Conservation (phyloP, 1,140 invertebrate species). For the Ostrea edulis region DNA sequence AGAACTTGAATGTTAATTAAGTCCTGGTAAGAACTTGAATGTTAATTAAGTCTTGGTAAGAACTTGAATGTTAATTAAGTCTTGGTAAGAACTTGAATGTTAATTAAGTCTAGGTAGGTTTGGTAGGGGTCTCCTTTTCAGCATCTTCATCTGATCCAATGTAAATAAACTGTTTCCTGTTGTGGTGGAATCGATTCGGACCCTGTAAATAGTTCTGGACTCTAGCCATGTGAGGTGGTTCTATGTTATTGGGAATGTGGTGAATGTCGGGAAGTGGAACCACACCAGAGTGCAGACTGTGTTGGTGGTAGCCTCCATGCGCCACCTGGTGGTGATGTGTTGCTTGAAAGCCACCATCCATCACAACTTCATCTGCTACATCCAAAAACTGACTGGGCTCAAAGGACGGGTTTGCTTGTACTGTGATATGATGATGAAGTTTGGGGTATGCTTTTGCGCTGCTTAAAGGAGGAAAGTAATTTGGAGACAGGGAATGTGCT, state of each 20-base stretch:
- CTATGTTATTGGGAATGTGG: slow-evolving; percentile 10
- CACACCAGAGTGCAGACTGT: not conserved
- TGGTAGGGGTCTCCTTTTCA: not conserved
- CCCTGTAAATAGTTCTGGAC: not conserved
- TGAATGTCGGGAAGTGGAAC: slow-evolving; percentile 21
- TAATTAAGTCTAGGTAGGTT: not conserved
- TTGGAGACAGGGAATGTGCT: not conserved
- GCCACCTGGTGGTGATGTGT: too few relatives aligned
- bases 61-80: too few relatives aligned
- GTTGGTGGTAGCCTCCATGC: not conserved
- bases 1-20: too few relatives aligned
- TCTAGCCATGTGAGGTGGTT: not conserved
- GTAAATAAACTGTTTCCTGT: slow-evolving; percentile 3
- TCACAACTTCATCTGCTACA: not conserved
- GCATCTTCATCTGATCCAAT: not conserved
- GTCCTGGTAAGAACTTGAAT: too few relatives aligned
- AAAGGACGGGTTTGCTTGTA: slow-evolving; percentile 37
- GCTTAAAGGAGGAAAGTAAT: not conserved
- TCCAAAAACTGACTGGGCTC: slow-evolving; percentile 50
- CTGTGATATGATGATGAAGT: slow-evolving; percentile 29
- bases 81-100: too few relatives aligned
- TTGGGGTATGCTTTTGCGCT: not conserved
- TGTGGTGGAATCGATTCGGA: not conserved
- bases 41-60: too few relatives aligned
- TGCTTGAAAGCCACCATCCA: not conserved